These are phyloP conservation scores for Palythoa grandis DNA, from an alignment of 92 coral and sea anemone species.

Conservation along the genomic window DNA sequence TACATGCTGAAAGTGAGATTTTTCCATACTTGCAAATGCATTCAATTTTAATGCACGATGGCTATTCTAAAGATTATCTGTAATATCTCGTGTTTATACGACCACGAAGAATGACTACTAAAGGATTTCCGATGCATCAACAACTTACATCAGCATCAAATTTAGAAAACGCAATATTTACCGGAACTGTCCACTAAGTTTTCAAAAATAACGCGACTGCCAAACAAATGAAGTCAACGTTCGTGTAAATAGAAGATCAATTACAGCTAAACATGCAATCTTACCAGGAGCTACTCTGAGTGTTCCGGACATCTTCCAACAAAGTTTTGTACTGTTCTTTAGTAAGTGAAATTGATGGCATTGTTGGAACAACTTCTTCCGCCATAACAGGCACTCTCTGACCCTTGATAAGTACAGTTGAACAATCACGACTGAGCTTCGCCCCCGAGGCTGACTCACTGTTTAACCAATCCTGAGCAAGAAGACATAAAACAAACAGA, in stretches of 20 bases:
- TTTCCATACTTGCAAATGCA: background rate
- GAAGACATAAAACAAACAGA: background rate
- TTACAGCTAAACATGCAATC: slow-evolving; percentile 30
- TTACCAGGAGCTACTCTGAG: slow-evolving; percentile 22
- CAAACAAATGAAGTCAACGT: slow-evolving; percentile 7
- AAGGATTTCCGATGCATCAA: slow-evolving; percentile 45
- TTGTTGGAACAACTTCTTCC: slow-evolving; percentile 43
- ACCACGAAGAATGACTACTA: background rate
- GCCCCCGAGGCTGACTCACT: slow-evolving; percentile 29
- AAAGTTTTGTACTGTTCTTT: slow-evolving; percentile 40
- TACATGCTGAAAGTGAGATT: slow-evolving; percentile 31
- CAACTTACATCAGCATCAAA: background rate
- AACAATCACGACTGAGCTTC: slow-evolving; percentile 9
- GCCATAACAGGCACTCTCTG: slow-evolving; percentile 32
- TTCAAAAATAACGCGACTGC: slow-evolving; percentile 17
- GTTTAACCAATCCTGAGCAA: slow-evolving; percentile 40
- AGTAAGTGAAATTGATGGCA: slow-evolving; percentile 36
- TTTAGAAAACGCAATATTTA: slow-evolving; percentile 12
- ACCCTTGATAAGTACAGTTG: slow-evolving; percentile 10
- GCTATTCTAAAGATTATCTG: slow-evolving; percentile 21
- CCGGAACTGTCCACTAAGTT: slow-evolving; percentile 14
- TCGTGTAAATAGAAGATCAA: slow-evolving; percentile 1
- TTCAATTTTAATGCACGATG: background rate
- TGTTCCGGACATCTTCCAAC: slow-evolving; percentile 29
- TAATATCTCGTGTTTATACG: slow-evolving; percentile 17